phyloP scores from a whole-genome alignment of 2,888 invertebrate genomes.

The Ellobium chinense region DNA sequence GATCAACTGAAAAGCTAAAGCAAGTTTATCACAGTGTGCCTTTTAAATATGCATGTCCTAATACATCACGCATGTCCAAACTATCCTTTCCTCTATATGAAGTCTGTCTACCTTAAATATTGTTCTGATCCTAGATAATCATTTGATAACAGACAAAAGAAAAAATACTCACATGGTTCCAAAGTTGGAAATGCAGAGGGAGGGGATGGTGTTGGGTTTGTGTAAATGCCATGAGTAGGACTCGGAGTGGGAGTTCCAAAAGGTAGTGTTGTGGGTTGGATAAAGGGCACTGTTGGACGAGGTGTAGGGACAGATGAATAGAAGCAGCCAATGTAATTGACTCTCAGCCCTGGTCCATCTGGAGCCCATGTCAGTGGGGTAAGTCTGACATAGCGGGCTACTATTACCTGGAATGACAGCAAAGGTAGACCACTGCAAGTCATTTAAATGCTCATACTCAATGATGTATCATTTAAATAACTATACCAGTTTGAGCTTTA shows the following conservation, averaged over 20 bases:
- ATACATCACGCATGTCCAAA: too few relatives aligned
- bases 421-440: background rate
- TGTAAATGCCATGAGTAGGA: background rate
- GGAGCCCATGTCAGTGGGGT: constrained; percentile 60
- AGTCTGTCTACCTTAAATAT: too few relatives aligned
- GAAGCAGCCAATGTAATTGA: constrained; percentile 66
- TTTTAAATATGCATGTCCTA: too few relatives aligned
- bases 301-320: constrained; percentile 46
- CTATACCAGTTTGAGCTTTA: background rate
- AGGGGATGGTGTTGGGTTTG: constrained; percentile 5
- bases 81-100: too few relatives aligned
- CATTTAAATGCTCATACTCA: background rate
- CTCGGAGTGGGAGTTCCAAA: constrained; percentile 10
- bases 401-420: constrained; percentile 2
- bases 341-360: constrained; percentile 57
- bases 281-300: constrained; percentile 45
- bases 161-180: constrained; percentile 6
- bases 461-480: too few relatives aligned
- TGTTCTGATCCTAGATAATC: too few relatives aligned
- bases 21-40: too few relatives aligned
- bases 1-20: too few relatives aligned
- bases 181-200: background rate
- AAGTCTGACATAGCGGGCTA: constrained; percentile 64
- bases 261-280: constrained; percentile 23
- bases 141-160: too few relatives aligned